Percentiles rank a stretch among this genome's conserved stretches.
phyloP scores from a whole-genome alignment of 2,797 vertebrate genomes.

The Manis crassicaudata region DNA sequence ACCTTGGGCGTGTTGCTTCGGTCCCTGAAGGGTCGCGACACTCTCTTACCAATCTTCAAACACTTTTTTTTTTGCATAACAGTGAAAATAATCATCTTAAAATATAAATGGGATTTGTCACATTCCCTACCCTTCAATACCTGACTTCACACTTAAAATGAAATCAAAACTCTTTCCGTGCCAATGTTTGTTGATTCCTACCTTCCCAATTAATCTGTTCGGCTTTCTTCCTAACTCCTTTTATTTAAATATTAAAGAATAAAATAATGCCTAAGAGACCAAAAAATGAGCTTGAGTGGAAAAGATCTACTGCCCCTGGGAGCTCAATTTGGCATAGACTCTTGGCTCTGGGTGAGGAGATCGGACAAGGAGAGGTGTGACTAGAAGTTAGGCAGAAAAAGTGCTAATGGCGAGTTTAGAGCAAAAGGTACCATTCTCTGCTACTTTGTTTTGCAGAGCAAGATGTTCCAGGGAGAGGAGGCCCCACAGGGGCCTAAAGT shows the following conservation, averaged over 20 bases:
- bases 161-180: not conserved
- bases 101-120: not conserved
- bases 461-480: too few relatives aligned
- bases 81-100: not conserved
- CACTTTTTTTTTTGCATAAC: not conserved
- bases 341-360: not conserved
- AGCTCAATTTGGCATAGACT: not conserved
- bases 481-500: too few relatives aligned
- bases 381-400: too few relatives aligned
- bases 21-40: too few relatives aligned
- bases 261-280: not conserved
- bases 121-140: not conserved
- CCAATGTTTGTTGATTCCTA: not conserved
- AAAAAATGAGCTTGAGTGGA: not conserved
- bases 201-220: not conserved
- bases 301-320: not conserved
- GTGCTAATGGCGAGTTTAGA: too few relatives aligned
- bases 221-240: not conserved
- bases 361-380: not conserved
- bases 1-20: too few relatives aligned
- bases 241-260: not conserved
- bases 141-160: not conserved
- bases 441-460: too few relatives aligned
- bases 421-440: too few relatives aligned
- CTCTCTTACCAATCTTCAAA: not conserved